Conservation (phyloP, 2,797 vertebrate genomes). For the Atherinosoma microstoma region DNA sequence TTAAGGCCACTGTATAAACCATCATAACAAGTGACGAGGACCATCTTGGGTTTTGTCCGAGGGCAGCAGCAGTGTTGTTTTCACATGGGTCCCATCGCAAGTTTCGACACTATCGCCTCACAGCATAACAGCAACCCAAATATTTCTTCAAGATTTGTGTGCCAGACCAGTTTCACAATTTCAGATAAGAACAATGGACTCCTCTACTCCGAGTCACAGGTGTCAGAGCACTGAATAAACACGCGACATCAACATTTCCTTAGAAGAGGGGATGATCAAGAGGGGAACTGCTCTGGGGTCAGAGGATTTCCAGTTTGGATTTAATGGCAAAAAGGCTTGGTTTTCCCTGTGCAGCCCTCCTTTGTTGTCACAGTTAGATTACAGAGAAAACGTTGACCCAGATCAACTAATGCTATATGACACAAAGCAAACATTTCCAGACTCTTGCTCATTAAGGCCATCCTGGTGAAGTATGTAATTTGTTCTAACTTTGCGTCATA, state of each 20-base stretch:
- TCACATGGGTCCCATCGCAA: slow-evolving; percentile 54
- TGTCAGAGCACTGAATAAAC: slow-evolving; percentile 80
- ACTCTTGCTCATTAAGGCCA: slow-evolving; percentile 65
- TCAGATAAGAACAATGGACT: slow-evolving; percentile 73
- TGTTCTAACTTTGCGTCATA: slow-evolving; percentile 12
- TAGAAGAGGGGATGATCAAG: slow-evolving; percentile 41
- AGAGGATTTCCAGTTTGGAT: slow-evolving; percentile 74
- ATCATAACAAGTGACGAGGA: slow-evolving; percentile 23
- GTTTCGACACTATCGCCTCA: slow-evolving; percentile 49
- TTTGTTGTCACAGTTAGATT: slow-evolving; percentile 76
- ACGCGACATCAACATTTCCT: slow-evolving; percentile 65
- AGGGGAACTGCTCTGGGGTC: slow-evolving; percentile 34
- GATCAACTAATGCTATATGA: slow-evolving; percentile 73
- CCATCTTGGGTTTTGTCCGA: slow-evolving; percentile 27
- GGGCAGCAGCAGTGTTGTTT: slow-evolving; percentile 43
- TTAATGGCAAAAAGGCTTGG: slow-evolving; percentile 55
- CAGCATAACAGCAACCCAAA: slow-evolving; percentile 60
- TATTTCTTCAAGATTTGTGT: slow-evolving; percentile 64
- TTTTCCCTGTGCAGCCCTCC: slow-evolving; percentile 58
- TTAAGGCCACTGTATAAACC: slow-evolving; percentile 10
- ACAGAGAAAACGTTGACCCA: slow-evolving; percentile 76
- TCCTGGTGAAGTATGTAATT: slow-evolving; percentile 36
- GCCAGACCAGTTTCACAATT: slow-evolving; percentile 51
- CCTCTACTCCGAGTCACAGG: slow-evolving; percentile 61
- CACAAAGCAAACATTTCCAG: slow-evolving; percentile 77